Evolutionary conservation across 2,797 vertebrate genomes (phyloP), one percentile per base, ranked within the genome.

Genomic region (Tiaroga cobitis): DNA sequence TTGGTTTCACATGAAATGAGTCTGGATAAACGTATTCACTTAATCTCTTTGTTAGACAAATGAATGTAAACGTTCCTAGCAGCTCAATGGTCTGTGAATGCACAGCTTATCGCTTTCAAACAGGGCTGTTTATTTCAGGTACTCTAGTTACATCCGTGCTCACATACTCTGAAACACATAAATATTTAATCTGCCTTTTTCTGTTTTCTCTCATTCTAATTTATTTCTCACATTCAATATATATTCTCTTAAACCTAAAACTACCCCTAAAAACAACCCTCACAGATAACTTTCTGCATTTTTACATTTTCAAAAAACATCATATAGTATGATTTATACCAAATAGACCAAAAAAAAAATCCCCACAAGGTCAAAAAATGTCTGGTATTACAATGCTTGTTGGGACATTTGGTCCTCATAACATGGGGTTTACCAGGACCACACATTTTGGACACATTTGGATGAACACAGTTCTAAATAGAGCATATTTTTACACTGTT

Each of bases 31-130:
- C 59, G 59, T 72, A 43, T 78, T 87, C 80, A 37, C 56, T 78
- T 89, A 86, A 83, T 86, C 81, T 87, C 81, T 80, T 73, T 88
- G 65, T 67, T 61, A 65, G 77, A 83, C 61, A 83, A 80, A 72
- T 83, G 65, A 83, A 85, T 80, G 68, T 72, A 69, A 83, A 74
- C 67, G 72, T 69, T 83, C 69, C 68, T 70, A 85, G 69, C 79
- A 85, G 79, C 85, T 82, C 87, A 88, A 4, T 77, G 87, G 49
- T 82, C 87, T 86, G 41, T 80, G 85, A 80, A 56, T 77, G 32
- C 56, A 56, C 9, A 68, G 51, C 81, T 88, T 88, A 90, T 87
- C 84, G 37, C 61, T 56, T 26, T 61, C 49, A 84, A 87, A 81
- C 74, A 78, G 69, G 63, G 11, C 51, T 69, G 78, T 85, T 87